Percentiles rank a stretch among this genome's conserved stretches.
Evolutionary conservation across 2,113 vertebrate genomes (phyloP).

Genomic region (Sphyrna mokarran): DNA sequence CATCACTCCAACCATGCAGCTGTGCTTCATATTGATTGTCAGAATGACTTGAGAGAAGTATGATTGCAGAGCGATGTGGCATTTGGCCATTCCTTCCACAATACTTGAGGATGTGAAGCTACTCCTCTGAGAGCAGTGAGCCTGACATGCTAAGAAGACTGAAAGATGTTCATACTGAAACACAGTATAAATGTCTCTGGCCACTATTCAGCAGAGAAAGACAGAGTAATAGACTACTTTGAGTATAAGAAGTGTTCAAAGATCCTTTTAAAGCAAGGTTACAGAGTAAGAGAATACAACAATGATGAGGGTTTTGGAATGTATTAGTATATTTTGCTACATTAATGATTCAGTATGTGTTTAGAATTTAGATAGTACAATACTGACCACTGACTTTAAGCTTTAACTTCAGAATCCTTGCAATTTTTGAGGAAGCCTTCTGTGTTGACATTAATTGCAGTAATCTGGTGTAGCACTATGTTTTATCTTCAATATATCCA

Average conservation of each 20-base stretch:
- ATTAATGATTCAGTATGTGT: neutral
- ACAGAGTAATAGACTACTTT: neutral
- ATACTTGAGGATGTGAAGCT: slow-evolving; percentile 38
- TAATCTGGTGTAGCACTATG: neutral
- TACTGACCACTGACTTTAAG: neutral
- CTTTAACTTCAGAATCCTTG: neutral
- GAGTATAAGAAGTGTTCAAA: neutral
- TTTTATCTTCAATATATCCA: neutral
- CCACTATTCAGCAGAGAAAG: neutral
- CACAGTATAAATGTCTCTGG: slow-evolving; percentile 28
- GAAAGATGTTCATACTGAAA: slow-evolving; percentile 39
- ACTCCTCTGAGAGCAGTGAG: slow-evolving; percentile 23
- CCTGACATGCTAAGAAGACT: slow-evolving; percentile 38
- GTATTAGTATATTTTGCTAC: neutral
- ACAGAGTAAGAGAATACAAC: neutral
- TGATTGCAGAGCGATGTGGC: slow-evolving; percentile 42
- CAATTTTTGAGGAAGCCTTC: neutral
- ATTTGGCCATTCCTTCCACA: slow-evolving; percentile 38
- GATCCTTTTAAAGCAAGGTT: neutral
- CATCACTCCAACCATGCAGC: neutral
- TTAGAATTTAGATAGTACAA: neutral
- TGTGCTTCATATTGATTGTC: slow-evolving; percentile 41
- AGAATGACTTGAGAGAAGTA: slow-evolving; percentile 36
- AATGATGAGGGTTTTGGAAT: neutral
- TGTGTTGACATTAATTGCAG: neutral